Base-by-base conservation (phyloP, 2,888 invertebrate genomes). In the Acrobasis suavella region DNA sequence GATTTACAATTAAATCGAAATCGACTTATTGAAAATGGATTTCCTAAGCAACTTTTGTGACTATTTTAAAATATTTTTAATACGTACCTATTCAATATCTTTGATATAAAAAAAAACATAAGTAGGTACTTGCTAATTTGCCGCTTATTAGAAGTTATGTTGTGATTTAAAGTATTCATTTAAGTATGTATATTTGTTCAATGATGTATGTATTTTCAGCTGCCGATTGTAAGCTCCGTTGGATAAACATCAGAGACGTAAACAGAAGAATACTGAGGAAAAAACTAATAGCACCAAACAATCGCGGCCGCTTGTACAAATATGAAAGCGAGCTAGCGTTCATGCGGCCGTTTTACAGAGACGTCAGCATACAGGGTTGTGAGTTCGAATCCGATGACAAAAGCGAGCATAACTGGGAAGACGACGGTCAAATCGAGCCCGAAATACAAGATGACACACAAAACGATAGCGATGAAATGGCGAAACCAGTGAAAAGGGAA, bases 191-290 rank as follows among this genome's bases (percentile, higher is more conserved):
- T 32, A 7, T 32, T 32, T 6, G 8, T 32, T 32, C 32, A 32
- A 32, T 32, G 32, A 8, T 32, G 7, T 32, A 32, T 32, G 66
- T 67, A 51, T 65, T 85, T 82, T 37, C 75, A 92, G 92, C 89
- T 49, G 80, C 79, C 0, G 89, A 87, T 59, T 92, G 92, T 67
- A 92, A 92, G 81, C 75, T 86, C 1, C 76, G 92, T 69, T 92
- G 92, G 92, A 84, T 91, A 50, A 89, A 91, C 65, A 91, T 92
- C 71, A 77, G 92, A 64, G 92, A 92, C 49, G 91, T 91, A 0
- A 85, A 91, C 67, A 74, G 91, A 52, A 71, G 91, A 9, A 88
- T 89, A 42, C 67, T 91, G 46, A 81, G 82, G 38, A 86, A 86
- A 65, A 78, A 73, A 62, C 38, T 78, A 6, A 60, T 62, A n/a